These are phyloP conservation scores for Scarus forsteni DNA, from an alignment of 2,797 vertebrate genomes.

Conservation along the genomic window DNA sequence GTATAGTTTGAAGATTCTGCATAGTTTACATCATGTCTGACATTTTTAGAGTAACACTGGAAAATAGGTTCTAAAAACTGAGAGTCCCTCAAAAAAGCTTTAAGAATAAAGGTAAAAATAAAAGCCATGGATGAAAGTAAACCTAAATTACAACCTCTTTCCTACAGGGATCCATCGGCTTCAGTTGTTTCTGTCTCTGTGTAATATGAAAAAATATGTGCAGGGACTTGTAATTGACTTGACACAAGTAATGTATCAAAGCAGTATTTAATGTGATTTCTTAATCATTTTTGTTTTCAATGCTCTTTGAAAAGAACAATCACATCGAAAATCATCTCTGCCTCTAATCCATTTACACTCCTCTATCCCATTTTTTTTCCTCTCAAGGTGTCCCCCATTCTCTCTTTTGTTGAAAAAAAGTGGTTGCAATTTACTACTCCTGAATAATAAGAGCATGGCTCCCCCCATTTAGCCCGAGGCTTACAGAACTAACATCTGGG, in stretches of 20 bases:
- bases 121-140: not conserved
- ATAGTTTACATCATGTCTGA: too few relatives aligned
- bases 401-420: slow-evolving; percentile 40
- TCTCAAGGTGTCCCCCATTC: slow-evolving; percentile 18
- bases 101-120: not conserved
- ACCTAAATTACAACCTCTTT: not conserved
- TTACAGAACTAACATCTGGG: slow-evolving; percentile 99
- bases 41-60: too few relatives aligned
- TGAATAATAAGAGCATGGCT: slow-evolving; percentile 97
- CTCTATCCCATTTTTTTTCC: slow-evolving; percentile 15
- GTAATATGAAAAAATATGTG: not conserved
- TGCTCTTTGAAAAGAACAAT: slow-evolving; percentile 1
- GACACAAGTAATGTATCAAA: slow-evolving; percentile 17
- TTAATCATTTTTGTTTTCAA: not conserved
- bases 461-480: slow-evolving; percentile 97
- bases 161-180: not conserved
- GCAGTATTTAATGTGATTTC: not conserved
- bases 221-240: slow-evolving; percentile 15
- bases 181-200: not conserved
- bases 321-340: slow-evolving; percentile 5
- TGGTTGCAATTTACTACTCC: slow-evolving; percentile 90
- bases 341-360: slow-evolving; percentile 3
- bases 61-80: too few relatives aligned
- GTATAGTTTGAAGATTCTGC: too few relatives aligned
- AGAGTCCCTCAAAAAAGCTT: too few relatives aligned